phyloP scores from a whole-genome alignment of 2,113 vertebrate species.

The Leptosomus discolor region DNA sequence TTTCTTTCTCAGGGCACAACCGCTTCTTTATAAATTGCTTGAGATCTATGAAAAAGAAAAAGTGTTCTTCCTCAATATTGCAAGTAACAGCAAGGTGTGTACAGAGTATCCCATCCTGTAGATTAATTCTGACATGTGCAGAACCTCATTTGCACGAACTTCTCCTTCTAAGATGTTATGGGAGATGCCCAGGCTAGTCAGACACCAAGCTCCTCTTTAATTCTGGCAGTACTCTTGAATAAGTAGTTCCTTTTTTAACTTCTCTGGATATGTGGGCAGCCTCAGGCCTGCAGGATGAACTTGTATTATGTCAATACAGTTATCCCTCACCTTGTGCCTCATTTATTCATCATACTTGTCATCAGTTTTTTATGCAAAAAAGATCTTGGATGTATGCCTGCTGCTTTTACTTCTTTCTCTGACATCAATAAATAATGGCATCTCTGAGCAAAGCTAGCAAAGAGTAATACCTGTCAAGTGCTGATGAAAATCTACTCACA shows the following conservation, averaged over 20 bases:
- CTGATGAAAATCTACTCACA: background rate
- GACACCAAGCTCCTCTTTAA: background rate
- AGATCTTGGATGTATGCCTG: background rate
- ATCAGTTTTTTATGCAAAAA: background rate
- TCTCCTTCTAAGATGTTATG: background rate
- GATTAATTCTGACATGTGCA: background rate
- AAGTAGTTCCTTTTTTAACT: background rate
- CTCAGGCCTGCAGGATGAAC: background rate
- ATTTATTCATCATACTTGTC: background rate
- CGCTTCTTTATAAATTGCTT: background rate
- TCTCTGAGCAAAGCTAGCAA: background rate
- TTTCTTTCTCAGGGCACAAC: background rate
- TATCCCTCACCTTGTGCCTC: background rate
- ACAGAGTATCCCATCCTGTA: background rate
- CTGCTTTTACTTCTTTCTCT: background rate
- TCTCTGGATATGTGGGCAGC: background rate
- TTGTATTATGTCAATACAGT: background rate
- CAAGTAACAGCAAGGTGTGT: background rate
- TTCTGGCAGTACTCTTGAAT: background rate
- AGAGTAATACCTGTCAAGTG: background rate
- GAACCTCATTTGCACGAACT: background rate
- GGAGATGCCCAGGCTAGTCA: background rate
- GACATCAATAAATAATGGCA: background rate
- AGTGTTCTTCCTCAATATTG: background rate
- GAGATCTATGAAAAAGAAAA: background rate